Percentiles rank a stretch among this genome's conserved stretches.
These are phyloP conservation scores for Tromatobia lineatoria DNA, from an alignment of 2,888 invertebrate genomes.

Conservation along the genomic window DNA sequence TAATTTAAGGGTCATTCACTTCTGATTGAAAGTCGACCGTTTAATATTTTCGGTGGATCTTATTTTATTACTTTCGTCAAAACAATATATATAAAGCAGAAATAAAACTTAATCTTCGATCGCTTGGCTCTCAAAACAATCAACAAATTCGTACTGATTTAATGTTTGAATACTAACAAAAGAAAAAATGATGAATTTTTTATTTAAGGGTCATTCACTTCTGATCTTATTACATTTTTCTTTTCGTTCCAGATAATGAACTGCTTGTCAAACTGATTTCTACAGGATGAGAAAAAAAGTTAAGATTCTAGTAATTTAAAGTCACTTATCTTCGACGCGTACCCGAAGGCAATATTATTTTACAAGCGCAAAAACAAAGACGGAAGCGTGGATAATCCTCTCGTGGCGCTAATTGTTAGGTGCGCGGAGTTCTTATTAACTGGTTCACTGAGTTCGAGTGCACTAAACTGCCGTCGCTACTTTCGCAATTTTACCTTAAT, in stretches of 20 bases:
- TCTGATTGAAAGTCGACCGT: neutral
- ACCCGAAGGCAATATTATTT: slow-evolving; percentile 1
- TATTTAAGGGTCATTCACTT: neutral
- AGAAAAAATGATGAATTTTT: neutral
- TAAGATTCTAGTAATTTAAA: neutral
- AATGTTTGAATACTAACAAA: too few species aligned
- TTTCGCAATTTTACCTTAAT: neutral
- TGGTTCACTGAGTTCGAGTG: slow-evolving; percentile 8
- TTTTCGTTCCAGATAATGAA: neutral
- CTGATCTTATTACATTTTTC: neutral
- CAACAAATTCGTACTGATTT: too few species aligned
- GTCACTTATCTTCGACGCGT: neutral
- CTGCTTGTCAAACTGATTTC: neutral
- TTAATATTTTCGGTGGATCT: neutral
- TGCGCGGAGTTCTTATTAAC: neutral
- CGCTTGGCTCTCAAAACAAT: too few species aligned
- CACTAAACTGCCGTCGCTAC: neutral
- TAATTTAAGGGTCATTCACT: too few species aligned
- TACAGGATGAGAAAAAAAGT: neutral
- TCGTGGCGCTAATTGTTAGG: neutral
- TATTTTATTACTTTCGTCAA: neutral
- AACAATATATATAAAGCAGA: neutral
- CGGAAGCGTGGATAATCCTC: neutral
- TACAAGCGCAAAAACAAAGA: neutral
- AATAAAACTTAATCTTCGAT: neutral